Percentiles rank a stretch among this genome's conserved stretches.
Evolutionary conservation across 2,797 vertebrate species (phyloP).

Genomic region (Neomorphus geoffroyi): DNA sequence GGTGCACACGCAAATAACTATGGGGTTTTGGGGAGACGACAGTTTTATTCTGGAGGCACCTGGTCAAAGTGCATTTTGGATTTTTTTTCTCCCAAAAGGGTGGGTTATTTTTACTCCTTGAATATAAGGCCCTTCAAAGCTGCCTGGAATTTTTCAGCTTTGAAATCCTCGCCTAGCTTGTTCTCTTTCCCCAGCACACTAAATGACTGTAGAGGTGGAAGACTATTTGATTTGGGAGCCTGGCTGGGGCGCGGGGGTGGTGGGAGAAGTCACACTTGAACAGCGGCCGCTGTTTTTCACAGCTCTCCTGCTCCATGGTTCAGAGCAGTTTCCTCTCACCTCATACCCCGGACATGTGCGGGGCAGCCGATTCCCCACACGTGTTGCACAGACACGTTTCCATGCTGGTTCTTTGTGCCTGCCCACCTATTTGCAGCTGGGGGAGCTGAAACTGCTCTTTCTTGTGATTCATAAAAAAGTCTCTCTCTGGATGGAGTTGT

Average conservation of each 20-base stretch:
- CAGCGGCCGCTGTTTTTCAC: accelerated
- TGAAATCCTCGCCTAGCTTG: background rate
- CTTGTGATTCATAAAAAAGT: background rate
- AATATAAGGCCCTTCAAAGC: background rate
- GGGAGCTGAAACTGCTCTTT: conserved; percentile 5
- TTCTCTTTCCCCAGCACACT: background rate
- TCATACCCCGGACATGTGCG: background rate
- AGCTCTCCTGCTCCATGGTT: background rate
- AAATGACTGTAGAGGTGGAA: background rate
- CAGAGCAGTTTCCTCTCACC: background rate
- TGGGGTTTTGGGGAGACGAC: background rate
- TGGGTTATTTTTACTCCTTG: background rate
- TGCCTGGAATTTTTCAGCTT: background rate
- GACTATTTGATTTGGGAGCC: background rate
- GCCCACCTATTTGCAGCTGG: conserved; percentile 36
- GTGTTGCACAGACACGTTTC: conserved; percentile 39
- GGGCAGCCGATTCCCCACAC: background rate
- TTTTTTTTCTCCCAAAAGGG: background rate
- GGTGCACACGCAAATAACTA: background rate
- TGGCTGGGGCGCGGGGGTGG: background rate
- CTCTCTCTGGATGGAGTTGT: conserved; percentile 34
- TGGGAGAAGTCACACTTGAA: background rate
- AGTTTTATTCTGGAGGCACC: background rate
- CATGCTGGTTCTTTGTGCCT: background rate
- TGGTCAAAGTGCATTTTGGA: background rate